These are phyloP conservation scores for Scaptodrosophila lebanonensis DNA, from an alignment of 1,140 invertebrate species.

Conservation along the genomic window DNA sequence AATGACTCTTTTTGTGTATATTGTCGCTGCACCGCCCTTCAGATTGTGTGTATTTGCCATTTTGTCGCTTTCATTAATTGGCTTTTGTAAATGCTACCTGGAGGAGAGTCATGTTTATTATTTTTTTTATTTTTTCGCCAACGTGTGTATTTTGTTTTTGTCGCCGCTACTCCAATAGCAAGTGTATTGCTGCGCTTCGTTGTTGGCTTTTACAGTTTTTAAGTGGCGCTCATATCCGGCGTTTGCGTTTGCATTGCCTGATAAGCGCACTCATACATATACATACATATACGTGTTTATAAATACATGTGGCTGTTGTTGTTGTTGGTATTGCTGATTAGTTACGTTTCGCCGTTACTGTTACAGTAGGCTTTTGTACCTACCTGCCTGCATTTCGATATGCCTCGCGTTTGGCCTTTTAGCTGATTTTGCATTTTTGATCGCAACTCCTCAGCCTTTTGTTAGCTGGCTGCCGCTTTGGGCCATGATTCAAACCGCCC, in stretches of 20 bases:
- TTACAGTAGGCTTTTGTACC: no score
- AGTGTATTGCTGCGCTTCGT: constrained; percentile 57
- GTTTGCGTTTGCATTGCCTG: constrained; percentile 42
- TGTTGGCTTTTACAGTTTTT: constrained; percentile 67
- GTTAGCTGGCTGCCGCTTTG: no score
- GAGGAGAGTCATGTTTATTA: constrained; percentile 28
- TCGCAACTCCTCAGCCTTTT: no score
- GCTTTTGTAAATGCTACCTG: constrained; percentile 45
- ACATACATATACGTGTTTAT: no score
- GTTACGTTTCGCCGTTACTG: constrained; percentile 16
- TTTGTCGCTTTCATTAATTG: constrained; percentile 71
- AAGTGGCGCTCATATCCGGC: constrained; percentile 73
- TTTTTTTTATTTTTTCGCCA: not conserved
- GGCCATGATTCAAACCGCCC: no score
- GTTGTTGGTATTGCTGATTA: not conserved
- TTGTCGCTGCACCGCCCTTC: no score
- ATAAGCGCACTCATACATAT: constrained; percentile 45
- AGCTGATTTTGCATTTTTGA: no score
- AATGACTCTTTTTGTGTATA: no score
- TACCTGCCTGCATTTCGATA: no score
- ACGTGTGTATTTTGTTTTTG: constrained; percentile 3
- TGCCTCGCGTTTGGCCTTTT: no score
- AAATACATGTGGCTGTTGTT: not conserved
- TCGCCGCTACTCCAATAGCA: constrained; percentile 32
- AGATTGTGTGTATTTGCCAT: constrained; percentile 48